Percentiles rank a stretch among this genome's conserved stretches.
Evolutionary conservation across 2,113 vertebrate species (phyloP).

Genomic region (Amblyopsis rosae): DNA sequence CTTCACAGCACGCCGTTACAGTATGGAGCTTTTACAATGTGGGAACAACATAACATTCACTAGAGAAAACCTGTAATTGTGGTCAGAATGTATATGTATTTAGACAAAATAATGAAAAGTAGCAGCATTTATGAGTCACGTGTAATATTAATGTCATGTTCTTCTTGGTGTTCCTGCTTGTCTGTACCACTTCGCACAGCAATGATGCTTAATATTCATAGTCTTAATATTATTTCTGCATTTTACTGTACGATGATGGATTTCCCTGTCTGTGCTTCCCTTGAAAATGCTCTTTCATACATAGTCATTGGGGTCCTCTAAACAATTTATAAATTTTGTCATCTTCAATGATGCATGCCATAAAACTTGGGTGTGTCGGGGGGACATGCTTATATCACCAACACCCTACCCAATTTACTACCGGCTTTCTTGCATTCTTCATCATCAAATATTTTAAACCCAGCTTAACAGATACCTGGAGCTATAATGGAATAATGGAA

Average conservation of each 20-base stretch:
- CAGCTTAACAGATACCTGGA: slow-evolving; percentile 33
- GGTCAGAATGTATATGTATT: slow-evolving; percentile 58
- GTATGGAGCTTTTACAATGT: no score
- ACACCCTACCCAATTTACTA: slow-evolving; percentile 17
- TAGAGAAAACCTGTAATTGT: slow-evolving; percentile 6
- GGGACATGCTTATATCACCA: slow-evolving; percentile 32
- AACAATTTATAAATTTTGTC: slow-evolving; percentile 81
- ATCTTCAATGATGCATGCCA: slow-evolving; percentile 77
- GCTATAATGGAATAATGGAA: slow-evolving; percentile 21
- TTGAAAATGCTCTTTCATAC: slow-evolving; percentile 76
- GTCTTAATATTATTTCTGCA: slow-evolving; percentile 71
- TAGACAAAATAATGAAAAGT: slow-evolving; percentile 43
- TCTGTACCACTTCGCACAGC: slow-evolving; percentile 40
- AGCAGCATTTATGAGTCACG: slow-evolving; percentile 40
- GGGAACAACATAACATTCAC: no score
- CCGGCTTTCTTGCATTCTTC: slow-evolving; percentile 49
- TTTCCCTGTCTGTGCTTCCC: slow-evolving; percentile 74
- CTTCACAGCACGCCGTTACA: no score
- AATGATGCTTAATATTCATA: slow-evolving; percentile 76
- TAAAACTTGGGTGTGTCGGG: slow-evolving; percentile 60
- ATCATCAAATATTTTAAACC: slow-evolving; percentile 61
- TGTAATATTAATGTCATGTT: slow-evolving; percentile 57
- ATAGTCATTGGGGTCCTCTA: slow-evolving; percentile 78
- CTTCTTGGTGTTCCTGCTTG: slow-evolving; percentile 41
- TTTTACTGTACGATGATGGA: slow-evolving; percentile 76